Base-by-base conservation (phyloP, 2,113 vertebrate genomes). In the Anhinga rufa region DNA sequence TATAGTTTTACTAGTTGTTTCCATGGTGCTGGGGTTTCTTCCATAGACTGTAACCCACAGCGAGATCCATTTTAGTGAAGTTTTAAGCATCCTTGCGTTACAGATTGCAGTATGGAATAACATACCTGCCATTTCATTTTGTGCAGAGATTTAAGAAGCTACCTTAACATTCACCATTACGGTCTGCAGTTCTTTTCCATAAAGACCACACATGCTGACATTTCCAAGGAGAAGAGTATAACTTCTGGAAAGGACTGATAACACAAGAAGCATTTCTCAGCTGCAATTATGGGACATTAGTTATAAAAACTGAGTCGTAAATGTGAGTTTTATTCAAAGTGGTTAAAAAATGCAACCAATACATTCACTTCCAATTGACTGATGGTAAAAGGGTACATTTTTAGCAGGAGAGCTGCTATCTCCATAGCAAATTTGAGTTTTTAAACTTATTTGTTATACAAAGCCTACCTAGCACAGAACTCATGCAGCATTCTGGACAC, bases 161-260 rank as follows among this genome's bases (percentile, higher is more conserved):
- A 19, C 69, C 94, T 94, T 61, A 95, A 57, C 79, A 79, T 75
- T 81, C 85, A 42, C 69, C 72, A 52, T 79, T 91, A 69, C 28
- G 66, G 22, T 6, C 65, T 61, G 72, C 78, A 80, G 86, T 14
- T 76, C 66, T 85, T 89, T 91, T 72, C 86, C 81, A 76, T 82
- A 62, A 76, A 91, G 86, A 87, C 86, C 74, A 93, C 69, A 64
- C 65, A 14, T 5, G 21, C 49, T 54, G 86, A 77, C 34, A 66
- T 66, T 92, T 91, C 74, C 78, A 86, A 94, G 46, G 57, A 91
- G 46, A 68, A 72, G 26, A 71, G 8, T 29, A 7, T 61, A 86
- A 86, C 69, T 83, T 78, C 90, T 88, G 68, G 76, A 90, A 75
- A 90, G 79, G 69, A 75, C 85, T 90, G 85, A 86, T 88, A 97